phyloP scores from a whole-genome alignment of 1,140 invertebrate species.

The Periplaneta americana region DNA sequence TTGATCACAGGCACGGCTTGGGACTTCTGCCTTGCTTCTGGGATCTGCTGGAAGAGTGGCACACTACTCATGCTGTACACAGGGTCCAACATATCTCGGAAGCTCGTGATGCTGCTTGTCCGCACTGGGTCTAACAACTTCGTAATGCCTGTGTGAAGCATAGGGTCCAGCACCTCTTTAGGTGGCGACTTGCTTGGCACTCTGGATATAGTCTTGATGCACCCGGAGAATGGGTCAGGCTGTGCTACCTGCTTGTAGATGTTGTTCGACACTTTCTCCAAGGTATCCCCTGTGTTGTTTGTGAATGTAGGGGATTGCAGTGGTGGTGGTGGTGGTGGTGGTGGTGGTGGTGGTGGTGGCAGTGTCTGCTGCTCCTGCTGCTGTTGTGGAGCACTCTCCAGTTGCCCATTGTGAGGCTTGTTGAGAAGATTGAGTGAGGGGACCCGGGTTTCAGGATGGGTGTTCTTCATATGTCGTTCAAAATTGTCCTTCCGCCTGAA shows the following conservation, averaged over 20 bases:
- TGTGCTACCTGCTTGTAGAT: background rate
- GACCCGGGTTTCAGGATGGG: constrained; percentile 43
- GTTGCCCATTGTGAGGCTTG: background rate
- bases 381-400: background rate
- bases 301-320: background rate
- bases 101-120: background rate
- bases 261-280: background rate
- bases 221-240: background rate
- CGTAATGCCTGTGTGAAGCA: background rate
- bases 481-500: constrained; percentile 59
- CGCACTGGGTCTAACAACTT: background rate
- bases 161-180: background rate
- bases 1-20: background rate
- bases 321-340: background rate
- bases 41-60: background rate
- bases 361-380: background rate
- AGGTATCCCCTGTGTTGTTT: background rate
- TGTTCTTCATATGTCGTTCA: constrained; percentile 54
- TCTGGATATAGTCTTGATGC: background rate
- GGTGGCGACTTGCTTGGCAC: background rate
- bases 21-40: background rate
- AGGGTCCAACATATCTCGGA: background rate
- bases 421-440: background rate
- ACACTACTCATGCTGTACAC: background rate
- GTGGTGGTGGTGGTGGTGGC: background rate